Evolutionary conservation across 2,113 vertebrate genomes (phyloP).

Genomic region (Arothron firmamentum): DNA sequence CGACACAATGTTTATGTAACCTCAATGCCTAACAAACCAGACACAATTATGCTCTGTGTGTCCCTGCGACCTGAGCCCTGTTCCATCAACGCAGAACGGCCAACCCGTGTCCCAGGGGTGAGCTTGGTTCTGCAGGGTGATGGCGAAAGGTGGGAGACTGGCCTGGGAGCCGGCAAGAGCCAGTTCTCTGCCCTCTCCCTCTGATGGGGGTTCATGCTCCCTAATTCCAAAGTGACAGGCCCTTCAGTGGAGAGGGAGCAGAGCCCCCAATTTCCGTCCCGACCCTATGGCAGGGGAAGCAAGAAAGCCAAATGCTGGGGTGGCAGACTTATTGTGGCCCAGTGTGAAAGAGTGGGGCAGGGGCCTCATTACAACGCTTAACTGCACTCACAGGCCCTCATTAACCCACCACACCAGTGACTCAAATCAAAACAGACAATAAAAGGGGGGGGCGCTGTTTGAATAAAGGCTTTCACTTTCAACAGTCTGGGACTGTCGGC

Average conservation of each 20-base stretch:
- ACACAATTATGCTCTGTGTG: conserved; percentile 69
- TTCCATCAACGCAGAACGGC: conserved; percentile 43
- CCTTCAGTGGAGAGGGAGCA: conserved; percentile 65
- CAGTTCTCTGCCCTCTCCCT: conserved; percentile 73
- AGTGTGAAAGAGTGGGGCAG: conserved; percentile 55
- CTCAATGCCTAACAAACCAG: conserved; percentile 74
- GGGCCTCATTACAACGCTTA: conserved; percentile 72
- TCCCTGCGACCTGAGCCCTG: conserved; percentile 62
- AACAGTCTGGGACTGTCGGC: conserved; percentile 25
- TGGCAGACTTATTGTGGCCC: conserved; percentile 68
- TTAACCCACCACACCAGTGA: conserved; percentile 72
- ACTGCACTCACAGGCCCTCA: conserved; percentile 74
- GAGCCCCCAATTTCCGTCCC: conserved; percentile 63
- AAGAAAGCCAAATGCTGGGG: conserved; percentile 57
- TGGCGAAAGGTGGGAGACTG: conserved; percentile 35
- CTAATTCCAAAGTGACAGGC: conserved; percentile 77
- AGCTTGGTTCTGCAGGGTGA: conserved; percentile 40
- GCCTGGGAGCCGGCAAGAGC: conserved; percentile 50
- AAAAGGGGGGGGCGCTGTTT: conserved; percentile 55
- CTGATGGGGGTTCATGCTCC: conserved; percentile 44
- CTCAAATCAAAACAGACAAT: conserved; percentile 73
- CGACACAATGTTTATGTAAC: conserved; percentile 82
- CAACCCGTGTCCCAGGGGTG: conserved; percentile 47
- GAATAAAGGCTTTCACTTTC: conserved; percentile 47
- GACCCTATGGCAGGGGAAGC: conserved; percentile 63